phyloP scores from a whole-genome alignment of 1,140 invertebrate species.

The Formica selysi region DNA sequence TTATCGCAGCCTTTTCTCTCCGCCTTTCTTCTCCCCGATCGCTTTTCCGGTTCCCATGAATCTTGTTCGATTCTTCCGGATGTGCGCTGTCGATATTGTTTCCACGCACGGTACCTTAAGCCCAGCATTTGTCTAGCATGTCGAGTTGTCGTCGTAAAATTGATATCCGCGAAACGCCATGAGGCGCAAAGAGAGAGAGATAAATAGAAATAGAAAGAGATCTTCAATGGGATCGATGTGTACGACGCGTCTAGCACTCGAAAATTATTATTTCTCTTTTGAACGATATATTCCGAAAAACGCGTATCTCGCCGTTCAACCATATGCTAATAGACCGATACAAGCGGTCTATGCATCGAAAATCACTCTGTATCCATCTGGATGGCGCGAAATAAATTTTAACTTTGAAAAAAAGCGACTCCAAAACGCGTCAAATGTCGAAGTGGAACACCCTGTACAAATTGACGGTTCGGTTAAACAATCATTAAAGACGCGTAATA shows the following conservation, averaged over 20 bases:
- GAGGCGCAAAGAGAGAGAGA: neutral
- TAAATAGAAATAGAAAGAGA: neutral
- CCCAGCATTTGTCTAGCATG: slow-evolving; percentile 69
- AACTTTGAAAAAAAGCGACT: neutral
- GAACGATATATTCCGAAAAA: slow-evolving; percentile 24
- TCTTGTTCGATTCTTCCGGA: slow-evolving; percentile 43
- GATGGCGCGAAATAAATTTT: neutral
- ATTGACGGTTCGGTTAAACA: neutral
- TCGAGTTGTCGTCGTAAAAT: slow-evolving; percentile 61
- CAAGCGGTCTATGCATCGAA: neutral
- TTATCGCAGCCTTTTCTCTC: slow-evolving; percentile 24
- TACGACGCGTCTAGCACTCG: slow-evolving; percentile 61
- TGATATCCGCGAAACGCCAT: slow-evolving; percentile 53
- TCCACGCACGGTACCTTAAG: slow-evolving; percentile 49
- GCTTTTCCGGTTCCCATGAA: slow-evolving; percentile 36
- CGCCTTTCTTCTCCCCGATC: slow-evolving; percentile 1
- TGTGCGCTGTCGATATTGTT: slow-evolving; percentile 38
- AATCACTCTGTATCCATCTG: neutral
- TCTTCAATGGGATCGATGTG: slow-evolving; percentile 64
- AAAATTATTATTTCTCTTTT: slow-evolving; percentile 64
- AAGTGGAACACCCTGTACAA: neutral
- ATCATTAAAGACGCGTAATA: neutral
- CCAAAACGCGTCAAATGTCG: neutral
- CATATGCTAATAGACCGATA: slow-evolving; percentile 23
- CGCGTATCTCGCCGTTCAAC: neutral